Base-by-base conservation (phyloP, 2,113 vertebrate species). In the Grammomys surdaster region DNA sequence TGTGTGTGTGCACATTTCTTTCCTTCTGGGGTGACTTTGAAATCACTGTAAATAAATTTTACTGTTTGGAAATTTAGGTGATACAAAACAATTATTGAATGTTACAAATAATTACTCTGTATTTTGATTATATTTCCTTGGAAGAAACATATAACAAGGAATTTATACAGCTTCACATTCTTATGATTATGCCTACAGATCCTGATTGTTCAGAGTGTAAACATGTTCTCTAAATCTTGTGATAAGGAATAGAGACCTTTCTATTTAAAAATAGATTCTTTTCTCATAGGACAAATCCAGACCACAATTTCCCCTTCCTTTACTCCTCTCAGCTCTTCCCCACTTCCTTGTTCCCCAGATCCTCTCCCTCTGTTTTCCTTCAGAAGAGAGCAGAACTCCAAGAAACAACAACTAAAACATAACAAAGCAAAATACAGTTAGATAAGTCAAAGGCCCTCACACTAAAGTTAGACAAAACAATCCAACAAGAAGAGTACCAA, bases 71-170 rank as follows among this genome's bases (percentile, higher is more conserved):
- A 63, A 84, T 63, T 84, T 84, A 43, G 56, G 43, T 28, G 3
- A 7, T 63, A n/a, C 1, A 84, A 63, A 84, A 48, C 48, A 77
- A 91, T n/a, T 91, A 40, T 14, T 85, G 33, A 94, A 73, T 60
- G 28, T 3, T 86, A 31, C 36, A 67, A 36, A 76, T 86, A 82
- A 16, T 90, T 94, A 19, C 40, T 86, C 36, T 88, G 12, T 43
- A 19, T 40, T 89, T 96, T 94, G 51, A 72, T 81, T 96, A 54
- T 88, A 81, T 20, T 91, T 92, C 90, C 40, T 5, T 76, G 67
- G 17, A 56, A 43, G n/a, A 43, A 72, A 51, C 78, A 95, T 46
- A 54, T 84, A 80, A 3, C 16, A 76, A 48, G 22, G 13, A 70
- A 80, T 80, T 81, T 13, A 89, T 31, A 12, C 67, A 69, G 22